A percentile compares a stretch with the other conserved stretches of the same genome.
These are phyloP conservation scores for Heterotis niloticus DNA, from an alignment of 2,113 vertebrate genomes.

Conservation along the genomic window DNA sequence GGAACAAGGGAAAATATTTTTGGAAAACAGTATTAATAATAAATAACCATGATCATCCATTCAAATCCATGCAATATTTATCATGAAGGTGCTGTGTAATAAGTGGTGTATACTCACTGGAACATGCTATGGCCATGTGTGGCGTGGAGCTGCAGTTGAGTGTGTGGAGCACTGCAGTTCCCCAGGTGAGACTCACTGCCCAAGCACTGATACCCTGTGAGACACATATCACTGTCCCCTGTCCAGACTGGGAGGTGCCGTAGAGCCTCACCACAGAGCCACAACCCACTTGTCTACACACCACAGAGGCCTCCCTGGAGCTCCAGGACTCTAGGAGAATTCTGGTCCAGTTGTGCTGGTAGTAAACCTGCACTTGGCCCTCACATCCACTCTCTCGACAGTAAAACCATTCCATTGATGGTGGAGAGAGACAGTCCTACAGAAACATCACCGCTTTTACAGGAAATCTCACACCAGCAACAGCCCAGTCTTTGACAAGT, in stretches of 20 bases:
- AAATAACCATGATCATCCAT: too few species aligned
- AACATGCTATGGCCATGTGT: neutral
- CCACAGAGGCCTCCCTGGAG: constrained; percentile 4
- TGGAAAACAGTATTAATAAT: too few species aligned
- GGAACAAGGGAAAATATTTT: too few species aligned
- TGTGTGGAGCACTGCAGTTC: too few species aligned
- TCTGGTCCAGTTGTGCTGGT: constrained; percentile 20
- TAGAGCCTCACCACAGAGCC: neutral
- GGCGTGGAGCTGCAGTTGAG: too few species aligned
- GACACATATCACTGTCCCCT: constrained; percentile 11
- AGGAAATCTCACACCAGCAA: too few species aligned
- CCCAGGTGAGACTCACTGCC: constrained; percentile 16
- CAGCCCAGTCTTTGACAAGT: constrained; percentile 14
- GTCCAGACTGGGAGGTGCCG: constrained; percentile 5
- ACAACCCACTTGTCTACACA: too few species aligned
- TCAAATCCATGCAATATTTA: too few species aligned
- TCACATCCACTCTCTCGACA: constrained; percentile 32
- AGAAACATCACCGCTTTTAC: neutral
- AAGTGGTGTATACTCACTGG: too few species aligned
- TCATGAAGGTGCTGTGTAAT: neutral
- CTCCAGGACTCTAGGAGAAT: constrained; percentile 15
- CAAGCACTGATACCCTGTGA: constrained; percentile 4
- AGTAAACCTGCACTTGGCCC: constrained; percentile 35
- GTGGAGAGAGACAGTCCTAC: neutral
- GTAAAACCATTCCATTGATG: neutral